Base-by-base conservation (phyloP, 2,113 vertebrate species). In the Pholis gunnellus region DNA sequence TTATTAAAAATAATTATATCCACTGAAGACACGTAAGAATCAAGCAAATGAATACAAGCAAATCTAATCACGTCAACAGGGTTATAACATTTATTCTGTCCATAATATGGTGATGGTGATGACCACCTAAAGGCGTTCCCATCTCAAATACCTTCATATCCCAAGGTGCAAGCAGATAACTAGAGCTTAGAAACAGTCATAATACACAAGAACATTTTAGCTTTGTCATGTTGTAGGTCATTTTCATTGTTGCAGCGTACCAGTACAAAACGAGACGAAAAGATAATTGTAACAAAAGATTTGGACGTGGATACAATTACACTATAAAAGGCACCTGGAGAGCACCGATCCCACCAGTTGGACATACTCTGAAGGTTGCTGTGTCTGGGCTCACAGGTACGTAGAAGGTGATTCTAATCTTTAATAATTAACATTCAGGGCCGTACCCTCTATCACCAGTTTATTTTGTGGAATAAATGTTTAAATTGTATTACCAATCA, bases 181-280 rank as follows among this genome's bases (percentile, higher is more conserved):
- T 70, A 70, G 27, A 78, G 78, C 79, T 69, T 22, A 18, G 25
- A 75, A 79, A 70, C 52, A 29, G 29, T 73, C 59, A 75, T 46
- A 75, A 94, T 84, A 78, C 85, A 59, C 25, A 64, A 81, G 69
- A 87, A 91, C 78, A 44, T 50, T 7, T 63, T 0, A 72, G 54
- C 92, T 93, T 95, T 94, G 93, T 95, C 81, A 64, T 18, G 29
- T 92, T 87, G 68, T 94, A 92, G 94, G 95, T 96, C 95, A 95
- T 29, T 50, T 44, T 75, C 79, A 69, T 87, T 92, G 89, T 93
- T 74, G 36, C 36, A 71, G 63, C 60, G 44, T 88, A n/a, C n/a
- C n/a, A n/a, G n/a, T n/a, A 82, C 77, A 91, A 83, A 84, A 72
- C 44, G n/a, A 70, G 83, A 87, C 11, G 13, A 77, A 87, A 79